These are phyloP conservation scores for Spinus olivaceus DNA, from an alignment of 2,797 vertebrate genomes.

Conservation along the genomic window DNA sequence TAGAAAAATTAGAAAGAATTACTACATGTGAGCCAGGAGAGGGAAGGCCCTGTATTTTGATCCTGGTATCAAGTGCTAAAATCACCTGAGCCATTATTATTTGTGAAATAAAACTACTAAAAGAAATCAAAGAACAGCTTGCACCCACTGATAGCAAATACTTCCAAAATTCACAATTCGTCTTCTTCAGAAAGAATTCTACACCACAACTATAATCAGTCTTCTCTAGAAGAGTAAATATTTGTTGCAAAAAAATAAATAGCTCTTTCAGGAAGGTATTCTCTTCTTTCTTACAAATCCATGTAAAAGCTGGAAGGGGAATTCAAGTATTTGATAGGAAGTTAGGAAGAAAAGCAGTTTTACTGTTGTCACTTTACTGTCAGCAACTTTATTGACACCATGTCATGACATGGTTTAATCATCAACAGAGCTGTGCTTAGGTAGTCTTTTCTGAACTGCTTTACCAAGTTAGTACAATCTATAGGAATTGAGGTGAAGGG, in stretches of 20 bases:
- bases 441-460: neutral
- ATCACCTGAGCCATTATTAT: neutral
- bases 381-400: neutral
- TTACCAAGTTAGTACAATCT: neutral
- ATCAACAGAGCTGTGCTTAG: neutral
- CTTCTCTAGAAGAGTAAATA: neutral
- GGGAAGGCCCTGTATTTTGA: neutral
- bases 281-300: neutral
- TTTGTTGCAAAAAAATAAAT: neutral
- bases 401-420: neutral
- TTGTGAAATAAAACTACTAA: neutral
- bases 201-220: neutral
- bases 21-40: neutral
- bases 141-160: neutral
- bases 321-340: neutral
- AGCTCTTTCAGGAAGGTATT: neutral
- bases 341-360: neutral
- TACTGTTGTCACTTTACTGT: neutral
- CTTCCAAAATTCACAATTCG: neutral
- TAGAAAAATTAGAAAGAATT: neutral
- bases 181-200: neutral
- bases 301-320: neutral
- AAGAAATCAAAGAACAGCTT: neutral
- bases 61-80: neutral
- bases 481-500: neutral